Evolutionary conservation across 2,888 invertebrate species (phyloP).

Genomic region (Elmis aenea): DNA sequence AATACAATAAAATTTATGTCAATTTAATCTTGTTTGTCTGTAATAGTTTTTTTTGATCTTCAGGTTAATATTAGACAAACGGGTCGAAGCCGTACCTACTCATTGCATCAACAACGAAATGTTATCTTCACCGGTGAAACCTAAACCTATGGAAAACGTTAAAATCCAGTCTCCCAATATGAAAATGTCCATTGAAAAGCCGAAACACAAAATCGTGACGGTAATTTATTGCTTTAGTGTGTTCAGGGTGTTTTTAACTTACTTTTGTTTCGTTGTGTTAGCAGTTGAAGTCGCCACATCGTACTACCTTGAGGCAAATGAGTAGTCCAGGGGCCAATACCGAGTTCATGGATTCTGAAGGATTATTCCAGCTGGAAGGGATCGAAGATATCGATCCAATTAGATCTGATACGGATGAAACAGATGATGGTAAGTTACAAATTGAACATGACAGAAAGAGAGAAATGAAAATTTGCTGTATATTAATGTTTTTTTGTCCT

Average conservation of each 20-base stretch:
- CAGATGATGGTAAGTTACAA: conserved; percentile 53
- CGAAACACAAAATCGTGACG: conserved; percentile 14
- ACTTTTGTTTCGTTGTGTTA: too few relatives aligned
- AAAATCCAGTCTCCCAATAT: conserved; percentile 13
- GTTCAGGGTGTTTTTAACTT: too few relatives aligned
- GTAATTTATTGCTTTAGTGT: conserved; percentile 8
- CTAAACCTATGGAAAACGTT: too few relatives aligned
- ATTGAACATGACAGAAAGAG: conserved; percentile 39
- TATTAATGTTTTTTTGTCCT: too few relatives aligned
- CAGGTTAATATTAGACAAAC: conserved; percentile 15
- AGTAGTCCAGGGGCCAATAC: conserved; percentile 14
- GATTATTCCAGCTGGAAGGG: conserved; percentile 74
- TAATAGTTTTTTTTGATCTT: conserved; percentile 2
- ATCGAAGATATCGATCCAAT: conserved; percentile 53
- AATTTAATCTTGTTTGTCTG: too few relatives aligned
- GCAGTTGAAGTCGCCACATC: conserved; percentile 4
- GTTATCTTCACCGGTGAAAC: too few relatives aligned
- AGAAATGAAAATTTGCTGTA: too few relatives aligned
- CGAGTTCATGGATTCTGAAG: conserved; percentile 56
- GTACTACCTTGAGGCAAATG: conserved; percentile 15
- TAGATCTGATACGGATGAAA: conserved; percentile 53
- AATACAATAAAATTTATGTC: too few relatives aligned
- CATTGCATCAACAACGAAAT: too few relatives aligned
- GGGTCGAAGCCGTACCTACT: too few relatives aligned
- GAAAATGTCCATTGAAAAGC: conserved; percentile 12